phyloP scores from a whole-genome alignment of 2,888 invertebrate species.

The Eilema sororculum region DNA sequence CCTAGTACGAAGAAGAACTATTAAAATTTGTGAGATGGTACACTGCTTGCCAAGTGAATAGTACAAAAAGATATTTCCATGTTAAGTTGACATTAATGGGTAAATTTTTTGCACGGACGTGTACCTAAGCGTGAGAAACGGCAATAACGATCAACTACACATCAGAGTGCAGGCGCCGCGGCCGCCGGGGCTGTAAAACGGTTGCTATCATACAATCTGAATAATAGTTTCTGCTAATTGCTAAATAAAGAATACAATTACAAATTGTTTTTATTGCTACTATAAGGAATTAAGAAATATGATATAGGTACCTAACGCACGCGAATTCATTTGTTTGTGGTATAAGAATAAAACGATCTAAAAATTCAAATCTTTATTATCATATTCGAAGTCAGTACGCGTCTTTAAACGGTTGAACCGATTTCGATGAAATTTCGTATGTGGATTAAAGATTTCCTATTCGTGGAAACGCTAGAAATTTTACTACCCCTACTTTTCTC shows the following conservation, averaged over 20 bases:
- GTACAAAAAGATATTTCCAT: constrained; percentile 3
- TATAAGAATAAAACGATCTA: not conserved
- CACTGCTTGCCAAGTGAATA: not conserved
- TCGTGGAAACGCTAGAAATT: not conserved
- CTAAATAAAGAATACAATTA: constrained; percentile 20
- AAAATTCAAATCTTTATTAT: not conserved
- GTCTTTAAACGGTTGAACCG: not conserved
- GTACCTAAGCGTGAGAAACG: constrained; percentile 20
- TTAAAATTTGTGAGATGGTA: no score
- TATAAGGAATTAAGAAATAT: not conserved
- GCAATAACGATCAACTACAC: constrained; percentile 6
- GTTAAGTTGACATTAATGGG: constrained; percentile 11
- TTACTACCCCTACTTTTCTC: not conserved
- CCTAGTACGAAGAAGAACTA: no score
- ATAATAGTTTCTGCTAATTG: constrained; percentile 17
- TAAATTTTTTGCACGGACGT: constrained; percentile 13
- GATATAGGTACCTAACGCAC: constrained; percentile 3
- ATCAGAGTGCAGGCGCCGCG: constrained; percentile 11
- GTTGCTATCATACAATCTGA: constrained; percentile 15
- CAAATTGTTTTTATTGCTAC: constrained; percentile 10
- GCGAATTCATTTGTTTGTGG: not conserved
- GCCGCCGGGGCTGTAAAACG: constrained; percentile 11
- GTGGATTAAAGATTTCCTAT: not conserved
- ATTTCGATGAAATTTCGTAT: not conserved
- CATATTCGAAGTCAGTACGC: not conserved